Percentiles rank a stretch among this genome's conserved stretches.
Conservation (phyloP, 2,888 invertebrate species). For the Phaedon cochleariae region DNA sequence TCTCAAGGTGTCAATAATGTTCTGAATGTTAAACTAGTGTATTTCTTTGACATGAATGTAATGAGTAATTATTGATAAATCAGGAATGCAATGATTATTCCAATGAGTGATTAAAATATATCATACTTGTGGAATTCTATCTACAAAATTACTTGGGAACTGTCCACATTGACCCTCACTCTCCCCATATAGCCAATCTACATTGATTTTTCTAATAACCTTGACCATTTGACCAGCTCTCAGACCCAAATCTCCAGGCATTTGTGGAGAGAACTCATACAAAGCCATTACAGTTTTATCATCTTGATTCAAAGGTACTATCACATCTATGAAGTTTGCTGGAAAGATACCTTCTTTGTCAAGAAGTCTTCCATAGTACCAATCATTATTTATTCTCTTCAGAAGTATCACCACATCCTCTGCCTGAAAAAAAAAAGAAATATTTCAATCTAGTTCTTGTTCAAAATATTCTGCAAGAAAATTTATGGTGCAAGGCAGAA, state of each 20-base stretch:
- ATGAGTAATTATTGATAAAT: neutral
- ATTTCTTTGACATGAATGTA: no score
- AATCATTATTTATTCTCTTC: constrained; percentile 77
- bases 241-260: constrained; percentile 52
- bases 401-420: constrained; percentile 77
- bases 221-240: constrained; percentile 65
- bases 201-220: constrained; percentile 74
- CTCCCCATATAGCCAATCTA: constrained; percentile 83
- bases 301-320: constrained; percentile 70
- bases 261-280: constrained; percentile 74
- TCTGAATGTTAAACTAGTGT: no score
- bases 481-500: neutral
- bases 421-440: constrained; percentile 65
- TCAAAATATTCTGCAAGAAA: neutral
- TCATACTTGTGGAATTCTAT: constrained; percentile 42
- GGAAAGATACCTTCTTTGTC: constrained; percentile 84
- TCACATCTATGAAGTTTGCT: constrained; percentile 78
- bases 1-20: no score
- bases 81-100: neutral
- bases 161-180: constrained; percentile 74
- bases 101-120: neutral
- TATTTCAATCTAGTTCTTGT: no score
- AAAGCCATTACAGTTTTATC: constrained; percentile 70
- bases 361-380: constrained; percentile 77
- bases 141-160: constrained; percentile 80